Evolutionary conservation across 2,113 vertebrate species (phyloP).

Genomic region (Coturnix japonica): DNA sequence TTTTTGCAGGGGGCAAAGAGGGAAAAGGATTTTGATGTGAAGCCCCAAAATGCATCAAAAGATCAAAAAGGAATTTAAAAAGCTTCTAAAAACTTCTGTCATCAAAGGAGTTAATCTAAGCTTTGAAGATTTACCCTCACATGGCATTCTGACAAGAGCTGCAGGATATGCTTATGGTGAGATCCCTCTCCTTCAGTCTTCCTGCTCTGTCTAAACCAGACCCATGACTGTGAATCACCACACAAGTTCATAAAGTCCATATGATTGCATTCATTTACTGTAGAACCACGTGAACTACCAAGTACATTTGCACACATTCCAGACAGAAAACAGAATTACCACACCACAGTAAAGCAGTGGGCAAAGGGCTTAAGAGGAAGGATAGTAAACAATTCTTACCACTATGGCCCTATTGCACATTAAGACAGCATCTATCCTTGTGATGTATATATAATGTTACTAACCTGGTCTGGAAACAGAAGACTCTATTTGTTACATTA

Average conservation of each 20-base stretch:
- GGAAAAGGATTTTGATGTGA: neutral
- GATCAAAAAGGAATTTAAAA: neutral
- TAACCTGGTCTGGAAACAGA: neutral
- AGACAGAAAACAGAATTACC: neutral
- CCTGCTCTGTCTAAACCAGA: neutral
- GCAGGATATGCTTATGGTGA: neutral
- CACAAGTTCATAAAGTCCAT: rapidly evolving
- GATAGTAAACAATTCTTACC: rapidly evolving
- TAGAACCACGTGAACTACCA: neutral
- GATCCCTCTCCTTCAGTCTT: neutral
- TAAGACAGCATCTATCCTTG: neutral
- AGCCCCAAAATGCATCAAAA: neutral
- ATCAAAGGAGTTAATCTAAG: neutral
- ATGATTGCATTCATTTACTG: neutral
- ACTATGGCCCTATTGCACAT: rapidly evolving
- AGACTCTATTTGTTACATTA: neutral
- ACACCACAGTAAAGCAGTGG: neutral
- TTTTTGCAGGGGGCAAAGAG: rapidly evolving
- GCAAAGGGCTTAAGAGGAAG: neutral
- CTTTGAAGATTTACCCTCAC: neutral
- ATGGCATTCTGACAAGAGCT: neutral
- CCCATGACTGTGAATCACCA: neutral
- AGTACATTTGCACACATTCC: neutral
- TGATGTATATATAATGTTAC: neutral
- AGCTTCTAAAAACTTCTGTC: neutral